Base-by-base conservation (phyloP, 2,113 vertebrate genomes). In the Dicaeum eximium region DNA sequence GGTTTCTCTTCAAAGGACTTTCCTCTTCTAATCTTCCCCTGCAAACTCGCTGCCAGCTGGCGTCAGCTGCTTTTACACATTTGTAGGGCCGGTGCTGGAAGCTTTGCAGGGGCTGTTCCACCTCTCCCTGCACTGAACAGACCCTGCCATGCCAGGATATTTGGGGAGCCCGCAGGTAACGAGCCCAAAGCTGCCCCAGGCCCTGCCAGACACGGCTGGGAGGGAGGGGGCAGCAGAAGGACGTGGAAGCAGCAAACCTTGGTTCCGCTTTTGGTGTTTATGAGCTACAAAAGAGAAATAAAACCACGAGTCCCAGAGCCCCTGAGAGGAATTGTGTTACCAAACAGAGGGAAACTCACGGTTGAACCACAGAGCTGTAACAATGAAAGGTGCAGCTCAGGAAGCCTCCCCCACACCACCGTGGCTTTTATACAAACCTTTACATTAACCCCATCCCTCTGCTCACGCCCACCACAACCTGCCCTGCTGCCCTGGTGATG, bases 1-100 rank as follows among this genome's bases (percentile, higher is more conserved):
- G 31, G 22, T 84, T 89, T 86, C 69, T 80, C 84, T 70, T 77
- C 87, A 45, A 66, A 61, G 87, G 69, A 78, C 78, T 93, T 93
- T 56, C 80, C 69, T 80, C 31, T 31, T 84, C 72, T 80, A 33
- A 86, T 77, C 84, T 80, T 42, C 78, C 92, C 77, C 44, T 2
- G 13, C 6, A 3, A 83, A 64, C 65, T 23, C 1, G 16, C 67
- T 78, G 70, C 92, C 92, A 94, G 10, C 67, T 69, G 94, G 84
- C 1, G 2, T 30, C 92, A 92, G 92, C 84, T 91, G 67, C 84
- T 80, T 80, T 33, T 38, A n/a, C 33, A 33, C 40, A 1, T 45
- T 54, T 13, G 60, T 1, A 6, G 84, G 65, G 90, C 42, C 7
- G 1, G 69, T 0, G 74, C 86, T 54, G 92, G 87, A 48, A 15